Percentiles rank a stretch among this genome's conserved stretches.
These are phyloP conservation scores for Rambutsinella grinnellia DNA, from an alignment of 2,888 invertebrate species.

Conservation along the genomic window DNA sequence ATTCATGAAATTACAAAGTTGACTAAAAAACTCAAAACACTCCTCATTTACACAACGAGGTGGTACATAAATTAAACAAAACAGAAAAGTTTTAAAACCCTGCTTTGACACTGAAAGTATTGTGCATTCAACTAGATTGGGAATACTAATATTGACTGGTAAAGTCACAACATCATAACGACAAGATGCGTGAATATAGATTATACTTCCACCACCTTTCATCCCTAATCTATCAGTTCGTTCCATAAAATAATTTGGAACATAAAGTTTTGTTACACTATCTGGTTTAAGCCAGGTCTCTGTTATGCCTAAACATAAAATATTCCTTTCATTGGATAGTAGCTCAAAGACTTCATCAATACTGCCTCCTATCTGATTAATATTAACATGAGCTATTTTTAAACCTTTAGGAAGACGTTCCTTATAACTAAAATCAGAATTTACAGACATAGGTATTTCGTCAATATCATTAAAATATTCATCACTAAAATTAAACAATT, in stretches of 20 bases:
- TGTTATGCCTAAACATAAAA: constrained; percentile 11
- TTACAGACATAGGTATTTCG: not conserved
- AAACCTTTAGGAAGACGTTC: constrained; percentile 5
- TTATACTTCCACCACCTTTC: constrained; percentile 30
- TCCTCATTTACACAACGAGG: constrained; percentile 8
- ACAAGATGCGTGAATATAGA: constrained; percentile 13
- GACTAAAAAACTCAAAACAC: not conserved
- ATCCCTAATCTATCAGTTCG: constrained; percentile 5
- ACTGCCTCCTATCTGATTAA: constrained; percentile 12
- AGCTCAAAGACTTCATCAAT: constrained; percentile 1
- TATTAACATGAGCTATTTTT: constrained; percentile 17
- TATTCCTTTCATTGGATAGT: constrained; percentile 1
- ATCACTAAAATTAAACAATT: not conserved
- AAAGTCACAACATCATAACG: not conserved
- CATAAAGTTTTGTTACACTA: not conserved
- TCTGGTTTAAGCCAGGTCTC: constrained; percentile 2
- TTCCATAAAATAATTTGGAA: constrained; percentile 2
- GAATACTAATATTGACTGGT: not conserved
- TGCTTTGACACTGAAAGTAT: not conserved
- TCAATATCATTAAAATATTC: not conserved
- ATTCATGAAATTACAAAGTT: not conserved
- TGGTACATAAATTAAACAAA: constrained; percentile 2
- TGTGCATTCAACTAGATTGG: constrained; percentile 18
- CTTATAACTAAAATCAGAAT: not conserved
- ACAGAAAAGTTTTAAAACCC: not conserved